A percentile compares a stretch with the other conserved stretches of the same genome.
These are phyloP conservation scores for Rallus crepitans DNA, from an alignment of 2,797 vertebrate genomes.

Conservation along the genomic window DNA sequence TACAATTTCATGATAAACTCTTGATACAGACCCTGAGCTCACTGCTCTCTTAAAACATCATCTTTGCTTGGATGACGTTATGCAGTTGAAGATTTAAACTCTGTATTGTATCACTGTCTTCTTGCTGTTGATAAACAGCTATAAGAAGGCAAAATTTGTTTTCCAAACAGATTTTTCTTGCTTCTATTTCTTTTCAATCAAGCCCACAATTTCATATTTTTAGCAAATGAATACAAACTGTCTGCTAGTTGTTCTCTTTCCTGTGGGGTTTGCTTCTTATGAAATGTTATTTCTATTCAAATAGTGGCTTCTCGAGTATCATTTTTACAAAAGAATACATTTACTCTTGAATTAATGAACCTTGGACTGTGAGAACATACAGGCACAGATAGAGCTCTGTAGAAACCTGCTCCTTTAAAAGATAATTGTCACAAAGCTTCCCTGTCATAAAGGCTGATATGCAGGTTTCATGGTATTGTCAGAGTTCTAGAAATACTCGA, in stretches of 20 bases:
- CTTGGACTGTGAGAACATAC: background rate
- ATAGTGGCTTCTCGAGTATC: background rate
- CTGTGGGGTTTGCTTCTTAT: background rate
- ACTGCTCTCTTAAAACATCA: background rate
- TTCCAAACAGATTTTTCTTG: slow-evolving; percentile 8
- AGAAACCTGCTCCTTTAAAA: background rate
- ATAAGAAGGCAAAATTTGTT: background rate
- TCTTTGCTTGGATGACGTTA: background rate
- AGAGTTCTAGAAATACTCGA: background rate
- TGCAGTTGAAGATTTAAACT: background rate
- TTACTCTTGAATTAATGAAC: background rate
- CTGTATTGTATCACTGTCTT: background rate
- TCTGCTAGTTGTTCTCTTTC: background rate
- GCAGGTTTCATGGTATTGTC: background rate
- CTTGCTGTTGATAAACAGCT: background rate
- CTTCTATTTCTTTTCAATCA: slow-evolving; percentile 19
- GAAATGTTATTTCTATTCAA: slow-evolving; percentile 22
- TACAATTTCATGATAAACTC: background rate
- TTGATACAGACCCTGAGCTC: background rate
- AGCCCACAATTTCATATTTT: background rate
- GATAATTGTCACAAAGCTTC: slow-evolving; percentile 5
- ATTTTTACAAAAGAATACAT: slow-evolving; percentile 16
- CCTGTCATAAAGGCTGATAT: background rate
- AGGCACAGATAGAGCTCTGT: background rate
- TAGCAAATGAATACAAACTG: background rate